Conservation (phyloP, 2,113 vertebrate genomes). For the Budorcas taxicolor region DNA sequence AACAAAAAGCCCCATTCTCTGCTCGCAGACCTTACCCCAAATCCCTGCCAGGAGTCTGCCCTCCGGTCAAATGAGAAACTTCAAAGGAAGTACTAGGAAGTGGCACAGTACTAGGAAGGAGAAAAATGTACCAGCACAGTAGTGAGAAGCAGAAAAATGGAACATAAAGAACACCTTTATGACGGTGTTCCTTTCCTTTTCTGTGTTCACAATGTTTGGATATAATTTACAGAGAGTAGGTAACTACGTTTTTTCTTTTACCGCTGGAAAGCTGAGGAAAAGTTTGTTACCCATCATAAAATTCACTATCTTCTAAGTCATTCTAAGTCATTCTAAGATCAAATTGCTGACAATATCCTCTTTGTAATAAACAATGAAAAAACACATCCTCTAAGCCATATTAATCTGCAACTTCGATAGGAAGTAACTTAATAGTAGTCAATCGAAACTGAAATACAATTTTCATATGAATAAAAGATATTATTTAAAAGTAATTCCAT, state of each 20-base stretch:
- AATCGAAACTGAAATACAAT: not conserved
- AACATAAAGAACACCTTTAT: not conserved
- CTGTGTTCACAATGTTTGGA: not conserved
- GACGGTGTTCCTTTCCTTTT: not conserved
- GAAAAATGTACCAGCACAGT: not conserved
- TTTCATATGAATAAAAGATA: not conserved
- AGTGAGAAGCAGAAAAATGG: not conserved
- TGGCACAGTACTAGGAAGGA: not conserved
- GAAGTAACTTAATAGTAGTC: not conserved
- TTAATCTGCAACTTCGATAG: not conserved
- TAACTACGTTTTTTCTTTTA: not conserved
- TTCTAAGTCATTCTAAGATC: not conserved
- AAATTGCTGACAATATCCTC: not conserved
- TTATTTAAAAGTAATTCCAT: conserved; percentile 19
- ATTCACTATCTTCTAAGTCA: not conserved
- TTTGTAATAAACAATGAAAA: conserved; percentile 20
- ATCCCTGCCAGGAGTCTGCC: conserved; percentile 64
- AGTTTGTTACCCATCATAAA: not conserved
- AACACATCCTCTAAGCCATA: not conserved
- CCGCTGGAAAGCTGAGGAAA: not conserved
- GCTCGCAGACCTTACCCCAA: conserved; percentile 26
- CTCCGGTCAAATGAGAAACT: conserved; percentile 54
- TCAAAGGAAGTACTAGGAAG: conserved; percentile 25
- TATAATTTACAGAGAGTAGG: not conserved
- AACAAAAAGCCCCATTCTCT: conserved; percentile 63